Percentiles rank a stretch among this genome's conserved stretches.
phyloP scores from a whole-genome alignment of 1,140 invertebrate species.

The Trichonephila clavata region DNA sequence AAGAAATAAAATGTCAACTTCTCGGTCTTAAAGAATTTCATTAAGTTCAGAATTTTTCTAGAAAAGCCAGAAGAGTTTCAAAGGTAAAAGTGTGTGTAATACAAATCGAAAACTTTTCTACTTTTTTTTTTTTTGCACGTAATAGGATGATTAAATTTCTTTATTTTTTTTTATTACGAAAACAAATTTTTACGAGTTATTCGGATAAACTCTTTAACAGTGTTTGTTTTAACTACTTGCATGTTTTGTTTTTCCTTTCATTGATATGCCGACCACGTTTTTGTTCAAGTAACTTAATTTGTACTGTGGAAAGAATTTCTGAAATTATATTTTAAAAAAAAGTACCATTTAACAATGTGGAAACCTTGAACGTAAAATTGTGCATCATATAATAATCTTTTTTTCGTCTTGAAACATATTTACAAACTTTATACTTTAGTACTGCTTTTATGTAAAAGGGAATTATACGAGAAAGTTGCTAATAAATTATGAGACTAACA shows the following conservation, averaged over 20 bases:
- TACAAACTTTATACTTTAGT: too few relatives aligned
- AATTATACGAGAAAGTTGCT: too few relatives aligned
- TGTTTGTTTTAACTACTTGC: background rate
- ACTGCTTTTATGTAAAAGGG: too few relatives aligned
- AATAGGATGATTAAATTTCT: background rate
- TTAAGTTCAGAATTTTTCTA: background rate
- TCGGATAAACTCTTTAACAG: background rate
- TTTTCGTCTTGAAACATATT: too few relatives aligned
- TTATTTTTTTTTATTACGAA: background rate
- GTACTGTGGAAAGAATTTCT: too few relatives aligned
- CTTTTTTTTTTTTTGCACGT: background rate
- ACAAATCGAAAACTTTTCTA: background rate
- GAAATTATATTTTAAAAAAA: too few relatives aligned
- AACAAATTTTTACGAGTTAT: background rate
- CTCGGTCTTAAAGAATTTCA: constrained; percentile 4
- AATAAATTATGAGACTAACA: too few relatives aligned
- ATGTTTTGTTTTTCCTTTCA: background rate
- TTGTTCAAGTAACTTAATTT: background rate
- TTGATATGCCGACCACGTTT: background rate
- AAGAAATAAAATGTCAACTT: constrained; percentile 23
- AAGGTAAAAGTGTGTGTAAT: background rate
- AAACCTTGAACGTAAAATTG: too few relatives aligned
- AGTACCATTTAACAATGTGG: too few relatives aligned
- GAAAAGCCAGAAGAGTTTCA: background rate
- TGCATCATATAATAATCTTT: too few relatives aligned